Evolutionary conservation across 2,797 vertebrate species (phyloP).

Genomic region (Myiotriccus ornatus): DNA sequence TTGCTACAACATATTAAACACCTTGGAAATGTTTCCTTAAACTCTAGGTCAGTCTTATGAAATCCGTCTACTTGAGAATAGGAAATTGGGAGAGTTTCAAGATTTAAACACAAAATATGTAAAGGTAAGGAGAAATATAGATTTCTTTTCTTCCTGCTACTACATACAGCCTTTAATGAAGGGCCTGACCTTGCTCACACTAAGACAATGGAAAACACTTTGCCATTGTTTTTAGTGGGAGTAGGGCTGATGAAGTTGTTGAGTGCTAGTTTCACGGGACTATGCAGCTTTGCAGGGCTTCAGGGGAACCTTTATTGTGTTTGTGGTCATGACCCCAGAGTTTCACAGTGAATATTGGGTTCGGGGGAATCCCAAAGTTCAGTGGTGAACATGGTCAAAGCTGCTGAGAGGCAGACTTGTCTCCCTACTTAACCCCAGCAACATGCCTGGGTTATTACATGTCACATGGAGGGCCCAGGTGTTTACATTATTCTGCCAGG

Average conservation of each 20-base stretch:
- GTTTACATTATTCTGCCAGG: not conserved
- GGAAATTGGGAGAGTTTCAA: slow-evolving; percentile 92
- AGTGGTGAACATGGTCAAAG: slow-evolving; percentile 26
- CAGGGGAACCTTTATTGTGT: not conserved
- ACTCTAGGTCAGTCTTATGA: slow-evolving; percentile 94
- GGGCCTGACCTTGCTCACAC: slow-evolving; percentile 21
- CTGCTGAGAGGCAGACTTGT: not conserved
- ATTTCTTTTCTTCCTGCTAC: slow-evolving; percentile 53
- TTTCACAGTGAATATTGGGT: slow-evolving; percentile 38
- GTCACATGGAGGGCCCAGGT: not conserved
- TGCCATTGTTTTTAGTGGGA: slow-evolving; percentile 38
- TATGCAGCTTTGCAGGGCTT: not conserved
- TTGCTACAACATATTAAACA: slow-evolving; percentile 76
- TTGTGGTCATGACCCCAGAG: not conserved
- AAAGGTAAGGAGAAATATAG: slow-evolving; percentile 84
- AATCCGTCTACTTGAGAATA: slow-evolving; percentile 93
- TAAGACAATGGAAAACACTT: slow-evolving; percentile 56
- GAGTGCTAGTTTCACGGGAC: not conserved
- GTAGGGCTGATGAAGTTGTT: not conserved
- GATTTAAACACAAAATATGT: slow-evolving; percentile 92
- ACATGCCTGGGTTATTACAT: not conserved
- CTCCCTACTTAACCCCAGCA: not conserved
- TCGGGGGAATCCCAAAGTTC: slow-evolving; percentile 44
- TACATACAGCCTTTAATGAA: slow-evolving; percentile 56
- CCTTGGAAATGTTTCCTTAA: slow-evolving; percentile 71